Evolutionary conservation across 2,888 invertebrate genomes (phyloP).

Genomic region (Stegophylla sp.): DNA sequence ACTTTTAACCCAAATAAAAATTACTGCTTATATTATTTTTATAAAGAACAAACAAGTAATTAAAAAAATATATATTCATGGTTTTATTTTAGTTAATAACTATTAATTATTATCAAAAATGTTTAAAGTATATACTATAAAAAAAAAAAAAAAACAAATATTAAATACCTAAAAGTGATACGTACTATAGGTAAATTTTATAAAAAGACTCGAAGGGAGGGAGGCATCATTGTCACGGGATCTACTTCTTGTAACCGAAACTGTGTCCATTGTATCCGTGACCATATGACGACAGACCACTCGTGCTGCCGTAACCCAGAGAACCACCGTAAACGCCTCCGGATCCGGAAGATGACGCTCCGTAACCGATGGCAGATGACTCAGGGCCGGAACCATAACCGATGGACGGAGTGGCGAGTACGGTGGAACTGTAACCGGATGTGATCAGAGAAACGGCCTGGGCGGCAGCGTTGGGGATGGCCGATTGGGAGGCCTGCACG

Average conservation of each 20-base stretch:
- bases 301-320: background rate
- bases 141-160: background rate
- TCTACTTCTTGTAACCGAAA: background rate
- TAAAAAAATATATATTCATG: background rate
- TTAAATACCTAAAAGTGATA: background rate
- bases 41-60: background rate
- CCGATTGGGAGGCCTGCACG: background rate
- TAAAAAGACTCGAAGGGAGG: too few species aligned
- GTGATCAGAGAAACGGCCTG: too few species aligned
- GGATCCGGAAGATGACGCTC: background rate
- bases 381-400: slow-evolving; percentile 9
- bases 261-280: background rate
- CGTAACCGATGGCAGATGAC: background rate
- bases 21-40: too few species aligned
- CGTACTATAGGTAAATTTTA: background rate
- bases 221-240: too few species aligned
- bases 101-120: background rate
- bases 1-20: too few species aligned
- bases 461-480: background rate
- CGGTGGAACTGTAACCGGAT: background rate
- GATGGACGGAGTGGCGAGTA: background rate
- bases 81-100: slow-evolving; percentile 5
- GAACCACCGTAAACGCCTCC: background rate
- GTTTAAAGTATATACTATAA: background rate
- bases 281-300: background rate